phyloP scores from a whole-genome alignment of 2,113 vertebrate genomes.

The Indri indri region DNA sequence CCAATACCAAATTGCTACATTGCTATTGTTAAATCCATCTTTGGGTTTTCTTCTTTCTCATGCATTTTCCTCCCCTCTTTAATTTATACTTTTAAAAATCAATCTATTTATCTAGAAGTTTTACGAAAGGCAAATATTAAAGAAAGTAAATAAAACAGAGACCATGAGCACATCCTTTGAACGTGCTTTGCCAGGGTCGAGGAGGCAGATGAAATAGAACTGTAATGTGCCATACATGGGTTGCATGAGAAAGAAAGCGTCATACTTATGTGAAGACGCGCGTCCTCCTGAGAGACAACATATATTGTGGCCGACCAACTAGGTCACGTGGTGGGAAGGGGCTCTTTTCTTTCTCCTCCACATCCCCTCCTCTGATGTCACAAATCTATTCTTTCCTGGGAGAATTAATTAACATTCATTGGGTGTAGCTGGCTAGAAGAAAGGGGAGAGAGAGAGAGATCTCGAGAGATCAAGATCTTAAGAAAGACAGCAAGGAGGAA shows the following conservation, averaged over 20 bases:
- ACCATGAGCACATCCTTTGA: constrained; percentile 67
- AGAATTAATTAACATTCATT: constrained; percentile 85
- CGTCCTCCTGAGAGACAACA: constrained; percentile 73
- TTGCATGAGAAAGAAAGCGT: constrained; percentile 80
- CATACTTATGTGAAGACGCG: constrained; percentile 72
- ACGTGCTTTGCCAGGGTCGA: constrained; percentile 74
- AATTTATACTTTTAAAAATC: not conserved
- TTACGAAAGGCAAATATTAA: constrained; percentile 55
- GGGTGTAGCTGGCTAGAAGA: constrained; percentile 65
- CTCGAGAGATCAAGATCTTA: not conserved
- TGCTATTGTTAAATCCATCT: not conserved
- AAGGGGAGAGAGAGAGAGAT: constrained; percentile 19
- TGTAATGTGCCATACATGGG: constrained; percentile 65
- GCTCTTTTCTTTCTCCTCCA: constrained; percentile 75
- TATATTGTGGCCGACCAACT: constrained; percentile 44
- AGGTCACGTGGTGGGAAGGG: constrained; percentile 76
- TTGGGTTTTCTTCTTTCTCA: not conserved
- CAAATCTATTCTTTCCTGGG: constrained; percentile 76
- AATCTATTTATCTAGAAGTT: not conserved
- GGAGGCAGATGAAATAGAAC: constrained; percentile 85
- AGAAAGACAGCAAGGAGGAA: constrained; percentile 4
- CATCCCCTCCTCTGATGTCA: constrained; percentile 83
- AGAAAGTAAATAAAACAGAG: constrained; percentile 83
- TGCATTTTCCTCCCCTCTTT: not conserved
- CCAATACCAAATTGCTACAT: not conserved